Evolutionary conservation across 1,140 invertebrate genomes (phyloP).

Genomic region (Physella acuta): DNA sequence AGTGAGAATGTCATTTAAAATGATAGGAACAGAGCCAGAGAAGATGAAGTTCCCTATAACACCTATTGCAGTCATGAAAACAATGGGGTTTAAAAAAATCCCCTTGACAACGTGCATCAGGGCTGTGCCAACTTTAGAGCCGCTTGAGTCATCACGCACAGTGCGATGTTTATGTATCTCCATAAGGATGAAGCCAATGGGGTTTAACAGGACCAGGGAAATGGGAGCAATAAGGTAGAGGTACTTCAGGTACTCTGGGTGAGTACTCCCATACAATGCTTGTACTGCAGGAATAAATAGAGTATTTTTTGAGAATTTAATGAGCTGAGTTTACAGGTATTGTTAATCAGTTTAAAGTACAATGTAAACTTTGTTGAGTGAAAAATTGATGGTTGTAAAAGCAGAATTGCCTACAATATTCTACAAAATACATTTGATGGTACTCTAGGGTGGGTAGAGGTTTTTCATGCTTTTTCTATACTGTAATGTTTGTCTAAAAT

Average conservation of each 20-base stretch:
- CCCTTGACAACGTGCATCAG: conserved; percentile 64
- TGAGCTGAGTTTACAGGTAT: too few species aligned
- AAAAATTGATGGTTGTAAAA: too few species aligned
- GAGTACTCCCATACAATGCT: conserved; percentile 67
- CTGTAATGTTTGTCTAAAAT: too few species aligned
- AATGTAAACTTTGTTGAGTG: too few species aligned
- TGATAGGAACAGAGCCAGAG: conserved; percentile 73
- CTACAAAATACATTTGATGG: too few species aligned
- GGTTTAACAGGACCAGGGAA: conserved; percentile 88
- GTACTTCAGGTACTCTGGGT: conserved; percentile 88
- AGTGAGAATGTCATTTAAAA: conserved; percentile 75
- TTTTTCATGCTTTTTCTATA: too few species aligned
- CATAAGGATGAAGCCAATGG: conserved; percentile 86
- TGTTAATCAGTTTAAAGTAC: too few species aligned
- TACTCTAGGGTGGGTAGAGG: too few species aligned
- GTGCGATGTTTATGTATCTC: conserved; percentile 74
- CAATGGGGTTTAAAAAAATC: conserved; percentile 83
- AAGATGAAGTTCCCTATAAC: conserved; percentile 84
- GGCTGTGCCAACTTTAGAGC: conserved; percentile 4
- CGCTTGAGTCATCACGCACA: conserved; percentile 49
- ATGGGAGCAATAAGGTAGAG: conserved; percentile 92
- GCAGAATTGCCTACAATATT: too few species aligned
- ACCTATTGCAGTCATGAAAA: conserved; percentile 90
- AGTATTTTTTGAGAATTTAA: too few species aligned
- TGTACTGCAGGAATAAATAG: conserved; percentile 51